Evolutionary conservation across 2,797 vertebrate genomes (phyloP).

Genomic region (Oreonectes daqikongensis): DNA sequence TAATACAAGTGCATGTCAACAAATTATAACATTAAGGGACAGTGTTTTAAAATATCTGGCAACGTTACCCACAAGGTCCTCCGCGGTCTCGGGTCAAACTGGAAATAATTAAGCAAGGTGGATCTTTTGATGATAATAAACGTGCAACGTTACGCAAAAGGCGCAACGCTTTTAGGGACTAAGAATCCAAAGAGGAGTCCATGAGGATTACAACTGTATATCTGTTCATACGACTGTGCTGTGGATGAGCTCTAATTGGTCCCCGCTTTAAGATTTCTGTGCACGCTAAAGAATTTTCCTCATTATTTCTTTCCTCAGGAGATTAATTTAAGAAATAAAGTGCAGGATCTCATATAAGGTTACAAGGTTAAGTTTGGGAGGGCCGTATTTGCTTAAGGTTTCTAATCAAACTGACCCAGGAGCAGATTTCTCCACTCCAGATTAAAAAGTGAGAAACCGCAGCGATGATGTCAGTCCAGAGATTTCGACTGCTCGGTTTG

Average conservation of each 20-base stretch:
- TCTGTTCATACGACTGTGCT: conserved; percentile 26
- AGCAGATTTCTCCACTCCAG: neutral
- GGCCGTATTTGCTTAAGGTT: neutral
- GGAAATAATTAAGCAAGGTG: neutral
- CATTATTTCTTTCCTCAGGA: conserved; percentile 61
- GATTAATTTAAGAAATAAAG: conserved; percentile 44
- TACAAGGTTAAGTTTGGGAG: conserved; percentile 49
- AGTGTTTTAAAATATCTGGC: neutral
- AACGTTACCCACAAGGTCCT: neutral
- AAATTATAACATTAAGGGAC: conserved; percentile 21
- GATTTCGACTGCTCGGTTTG: neutral
- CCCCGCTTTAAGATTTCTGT: conserved; percentile 40
- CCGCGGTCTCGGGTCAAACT: neutral
- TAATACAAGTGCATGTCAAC: conserved; percentile 16
- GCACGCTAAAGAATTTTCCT: conserved; percentile 46
- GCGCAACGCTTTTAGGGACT: neutral
- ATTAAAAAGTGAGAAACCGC: neutral
- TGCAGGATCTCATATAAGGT: conserved; percentile 39
- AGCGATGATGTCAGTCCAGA: neutral
- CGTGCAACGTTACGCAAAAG: neutral
- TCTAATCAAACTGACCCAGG: neutral
- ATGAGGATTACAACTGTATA: conserved; percentile 7
- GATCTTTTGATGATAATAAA: neutral
- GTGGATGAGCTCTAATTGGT: conserved; percentile 49
- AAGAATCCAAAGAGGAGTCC: neutral